Percentiles rank a stretch among this genome's conserved stretches.
These are phyloP conservation scores for Helostoma temminkii DNA, from an alignment of 2,797 vertebrate genomes.

Conservation along the genomic window DNA sequence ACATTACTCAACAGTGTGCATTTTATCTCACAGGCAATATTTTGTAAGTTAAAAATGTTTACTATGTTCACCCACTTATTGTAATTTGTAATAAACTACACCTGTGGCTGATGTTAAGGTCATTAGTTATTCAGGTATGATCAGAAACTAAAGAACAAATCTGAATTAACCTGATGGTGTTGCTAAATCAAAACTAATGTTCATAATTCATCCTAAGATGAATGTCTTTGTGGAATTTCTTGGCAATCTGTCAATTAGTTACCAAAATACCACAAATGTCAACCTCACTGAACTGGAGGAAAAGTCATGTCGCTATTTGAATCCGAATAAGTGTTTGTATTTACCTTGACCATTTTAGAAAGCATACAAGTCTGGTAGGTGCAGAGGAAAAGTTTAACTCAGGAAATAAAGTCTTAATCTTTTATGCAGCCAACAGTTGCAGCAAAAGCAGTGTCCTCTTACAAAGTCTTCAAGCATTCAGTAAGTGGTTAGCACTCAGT, in stretches of 20 bases:
- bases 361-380: not conserved
- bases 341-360: not conserved
- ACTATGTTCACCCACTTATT: not conserved
- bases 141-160: not conserved
- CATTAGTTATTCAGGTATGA: not conserved
- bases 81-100: not conserved
- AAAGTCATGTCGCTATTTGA: not conserved
- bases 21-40: not conserved
- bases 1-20: not conserved
- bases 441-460: conserved; percentile 39
- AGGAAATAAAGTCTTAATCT: conserved; percentile 5
- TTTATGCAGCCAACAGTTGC: conserved; percentile 10
- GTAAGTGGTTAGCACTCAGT: conserved; percentile 57
- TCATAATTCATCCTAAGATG: not conserved
- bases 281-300: not conserved
- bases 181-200: too few relatives aligned
- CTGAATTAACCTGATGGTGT: not conserved
- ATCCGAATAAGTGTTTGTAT: not conserved
- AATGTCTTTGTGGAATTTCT: not conserved
- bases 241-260: not conserved
- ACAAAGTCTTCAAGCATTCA: conserved; percentile 37
- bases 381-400: not conserved
- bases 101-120: not conserved
- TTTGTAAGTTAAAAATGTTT: too few relatives aligned
- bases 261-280: not conserved